A percentile compares a stretch with the other conserved stretches of the same genome.
Evolutionary conservation across 2,797 vertebrate species (phyloP).

Genomic region (Microctenopoma lineatum): DNA sequence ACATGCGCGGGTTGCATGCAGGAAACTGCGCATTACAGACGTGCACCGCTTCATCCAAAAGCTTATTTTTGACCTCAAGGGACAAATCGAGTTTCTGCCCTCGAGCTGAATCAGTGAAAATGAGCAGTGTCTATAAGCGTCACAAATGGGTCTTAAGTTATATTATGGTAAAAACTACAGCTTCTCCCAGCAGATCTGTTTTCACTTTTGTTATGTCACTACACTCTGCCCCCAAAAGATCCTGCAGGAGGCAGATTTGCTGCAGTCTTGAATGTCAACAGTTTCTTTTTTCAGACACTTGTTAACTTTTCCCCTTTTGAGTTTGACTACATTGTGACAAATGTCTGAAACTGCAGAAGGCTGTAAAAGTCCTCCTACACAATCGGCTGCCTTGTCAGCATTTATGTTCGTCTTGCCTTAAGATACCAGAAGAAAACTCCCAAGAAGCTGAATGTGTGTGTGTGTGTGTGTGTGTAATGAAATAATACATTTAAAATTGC

Average conservation of each 20-base stretch:
- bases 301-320: neutral
- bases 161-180: neutral
- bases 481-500: neutral
- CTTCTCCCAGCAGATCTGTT: neutral
- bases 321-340: neutral
- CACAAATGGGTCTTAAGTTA: neutral
- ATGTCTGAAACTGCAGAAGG: constrained; percentile 6
- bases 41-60: neutral
- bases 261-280: neutral
- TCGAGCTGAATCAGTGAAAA: constrained; percentile 1
- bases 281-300: neutral
- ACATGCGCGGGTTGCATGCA: constrained; percentile 1
- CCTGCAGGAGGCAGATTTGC: neutral
- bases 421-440: neutral
- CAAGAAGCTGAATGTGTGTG: constrained; percentile 3
- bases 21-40: neutral
- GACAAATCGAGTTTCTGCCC: constrained; percentile 3
- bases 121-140: neutral
- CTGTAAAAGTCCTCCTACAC: neutral
- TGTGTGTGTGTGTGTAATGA: neutral
- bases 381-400: constrained; percentile 2
- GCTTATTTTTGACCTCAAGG: neutral
- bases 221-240: neutral
- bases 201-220: neutral
- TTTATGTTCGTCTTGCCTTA: neutral